Base-by-base conservation (phyloP, 35 echinoderm and acorn worm genomes). In the Acanthaster planci region DNA sequence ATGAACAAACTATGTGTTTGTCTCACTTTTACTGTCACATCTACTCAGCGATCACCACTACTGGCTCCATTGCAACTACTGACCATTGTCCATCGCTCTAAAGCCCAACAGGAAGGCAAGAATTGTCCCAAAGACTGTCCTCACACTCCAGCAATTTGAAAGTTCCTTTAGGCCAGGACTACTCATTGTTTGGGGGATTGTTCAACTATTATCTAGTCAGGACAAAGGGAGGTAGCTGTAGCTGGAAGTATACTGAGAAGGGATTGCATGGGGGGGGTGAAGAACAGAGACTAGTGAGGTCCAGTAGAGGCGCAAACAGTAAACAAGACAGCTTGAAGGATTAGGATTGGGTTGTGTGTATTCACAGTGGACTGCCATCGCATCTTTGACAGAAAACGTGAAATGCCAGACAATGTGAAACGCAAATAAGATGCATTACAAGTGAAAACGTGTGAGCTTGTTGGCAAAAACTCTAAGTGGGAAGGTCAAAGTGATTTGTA, bases 321-420 rank as follows among this genome's bases (percentile, higher is more conserved):
- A 72, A 72, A 72, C 64, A 72, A 72, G 64, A n/a, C 34, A 72
- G 64, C 64, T 72, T 72, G 64, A 7, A 29, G 64, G 64, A 72
- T 72, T 72, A 72, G 14, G 10, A 6, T 31, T 7, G 5, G 64
- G 0, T 15, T 72, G 64, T 72, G 64, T 72, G 64, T 35, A 19
- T 72, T 72, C 2, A 34, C 64, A 72, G 64, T 31, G 29, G 64
- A 72, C 64, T 29, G 64, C 18, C 14, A 72, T 31, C 26, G 22
- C 7, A 10, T 72, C 64, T 12, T 23, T 36, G 26, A 30, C 64
- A 30, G 64, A 72, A 6, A 35, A 31, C 64, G 10, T 29, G 14
- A 72, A 72, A 72, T 29, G 26, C 18, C 30, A 14, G 18, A 72
- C 64, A 72, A 72, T 72, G 64, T 72, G 34, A 9, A 72, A 26